Evolutionary conservation across 2,888 invertebrate species (phyloP), one percentile per base, ranked within the genome.

Genomic region (Parochlus steinenii): DNA sequence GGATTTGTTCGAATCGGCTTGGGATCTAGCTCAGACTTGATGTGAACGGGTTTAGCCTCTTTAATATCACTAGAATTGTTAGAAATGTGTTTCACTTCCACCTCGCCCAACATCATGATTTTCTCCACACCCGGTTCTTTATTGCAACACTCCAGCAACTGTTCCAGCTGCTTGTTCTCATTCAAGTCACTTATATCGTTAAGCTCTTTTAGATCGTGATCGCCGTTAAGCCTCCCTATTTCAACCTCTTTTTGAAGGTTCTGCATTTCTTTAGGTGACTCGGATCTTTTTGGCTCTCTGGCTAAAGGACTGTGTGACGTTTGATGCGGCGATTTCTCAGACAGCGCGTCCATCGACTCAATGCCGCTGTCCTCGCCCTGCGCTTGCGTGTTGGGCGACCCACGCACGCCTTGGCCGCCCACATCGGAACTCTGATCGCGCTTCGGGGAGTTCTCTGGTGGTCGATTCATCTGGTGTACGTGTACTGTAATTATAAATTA

Each of bases 271-370:
- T 58, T 56, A 14, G 55, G 55, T 2, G 40, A 41, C 24, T 43
- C 20, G 19, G 38, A 37, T 39, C 38, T 7, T 38, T 39, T 42
- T 11, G 14, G 31, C 10, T 43, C 41, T 28, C 41, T 49, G 47
- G 64, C 59, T 47, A 59, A 70, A 42, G 70, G 82, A 55, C 72
- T 82, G 62, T 63, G 80, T 58, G 69, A 77, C 58, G 81, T 78
- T 54, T 85, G 85, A 56, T 83, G 82, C n/a, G 81, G 81, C 42
- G 79, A 82, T 53, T 87, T 87, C 54, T 89, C 87, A 14, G 86
- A 86, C n/a, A 86, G 58, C 3, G 87, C 86, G 53, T 89, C 87
- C 87, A 87, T 86, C 23, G 85, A 85, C 55, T 87, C 87, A 38
- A 87, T 87, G 11, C 87, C 87, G 38, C 86, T 86, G 57, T 87